phyloP scores from a whole-genome alignment of 2,888 invertebrate genomes.

The Mesorhabditis spiculigera region DNA sequence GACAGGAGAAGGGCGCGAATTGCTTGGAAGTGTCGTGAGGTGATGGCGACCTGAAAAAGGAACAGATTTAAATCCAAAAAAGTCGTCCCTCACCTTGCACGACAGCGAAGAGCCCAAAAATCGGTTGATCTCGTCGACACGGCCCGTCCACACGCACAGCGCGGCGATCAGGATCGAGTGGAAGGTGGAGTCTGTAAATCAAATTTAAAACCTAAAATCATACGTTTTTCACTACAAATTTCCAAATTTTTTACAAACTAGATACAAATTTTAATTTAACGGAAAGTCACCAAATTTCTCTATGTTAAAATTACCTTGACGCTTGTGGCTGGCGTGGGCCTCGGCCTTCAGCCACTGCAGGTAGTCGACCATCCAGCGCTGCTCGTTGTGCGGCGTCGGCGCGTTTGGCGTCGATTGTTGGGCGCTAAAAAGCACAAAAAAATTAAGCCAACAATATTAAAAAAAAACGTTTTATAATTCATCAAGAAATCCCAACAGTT shows the following conservation, averaged over 20 bases:
- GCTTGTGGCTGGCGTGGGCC: neutral
- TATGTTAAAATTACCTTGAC: neutral
- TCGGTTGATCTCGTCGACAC: neutral
- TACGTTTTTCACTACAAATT: too few species aligned
- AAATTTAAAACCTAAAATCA: neutral
- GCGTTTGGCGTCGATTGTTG: too few species aligned
- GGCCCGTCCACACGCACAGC: neutral
- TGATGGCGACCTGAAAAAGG: neutral
- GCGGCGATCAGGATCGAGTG: neutral
- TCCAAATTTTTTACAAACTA: too few species aligned
- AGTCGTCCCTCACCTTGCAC: neutral
- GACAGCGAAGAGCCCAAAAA: neutral
- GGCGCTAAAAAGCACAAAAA: too few species aligned
- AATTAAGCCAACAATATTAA: too few species aligned
- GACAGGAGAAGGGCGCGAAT: neutral
- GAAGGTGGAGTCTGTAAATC: neutral
- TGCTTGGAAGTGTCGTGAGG: neutral
- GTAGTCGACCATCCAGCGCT: neutral
- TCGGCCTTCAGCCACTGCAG: slow-evolving; percentile 4
- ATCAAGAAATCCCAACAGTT: too few species aligned
- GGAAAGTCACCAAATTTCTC: too few species aligned
- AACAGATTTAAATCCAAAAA: too few species aligned
- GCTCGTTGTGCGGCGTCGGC: too few species aligned
- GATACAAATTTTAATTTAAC: too few species aligned
- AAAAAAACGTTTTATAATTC: too few species aligned